Evolutionary conservation across 2,797 vertebrate genomes (phyloP), one percentile per base, ranked within the genome.

Genomic region (Coreius guichenoti): DNA sequence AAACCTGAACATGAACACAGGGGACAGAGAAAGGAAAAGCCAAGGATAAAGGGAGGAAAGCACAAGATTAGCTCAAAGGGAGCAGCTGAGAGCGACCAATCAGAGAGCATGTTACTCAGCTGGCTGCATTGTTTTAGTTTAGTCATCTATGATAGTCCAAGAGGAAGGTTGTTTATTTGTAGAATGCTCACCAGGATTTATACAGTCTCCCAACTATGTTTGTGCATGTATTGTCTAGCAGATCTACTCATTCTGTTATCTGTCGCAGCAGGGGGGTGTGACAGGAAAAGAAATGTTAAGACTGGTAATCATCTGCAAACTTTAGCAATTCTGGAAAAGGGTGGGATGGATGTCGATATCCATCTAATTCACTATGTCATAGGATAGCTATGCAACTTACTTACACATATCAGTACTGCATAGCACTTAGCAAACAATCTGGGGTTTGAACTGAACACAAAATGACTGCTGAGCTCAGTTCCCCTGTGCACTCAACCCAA

Each of bases 331-430:
- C 36, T 47, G 65, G 49, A 17, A 78, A 83, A 58, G 6, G 65
- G 19, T 79, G 65, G 74, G 49, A 56, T 84, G n/a, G 43, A 67
- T 77, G 47, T 78, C n/a, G 14, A 43, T 61, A 61, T 26, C 13
- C 54, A 77, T 78, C 33, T 61, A 19, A 31, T 65, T 65, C 39
- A 31, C 58, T 26, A 43, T 31, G 54, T 58, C 33, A 1, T 3
- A 51, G 19, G 29, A 51, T 2, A 76, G 29, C 23, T 16, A 13
- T 45, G 26, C 8, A 65, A 19, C 43, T 19, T 6, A 61, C n/a
- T 73, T n/a, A n/a, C n/a, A n/a, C 21, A 23, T 49, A 49, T 74
- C 12, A n/a, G 13, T 49, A 26, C 43, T n/a, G 13, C 14, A 74
- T 33, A 12, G 16, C n/a, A 63, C 51, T 56, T 58, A 73, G n/a